Percentiles rank a stretch among this genome's conserved stretches.
phyloP scores from a whole-genome alignment of 1,140 invertebrate genomes.

The Luehdorfia chinensis region DNA sequence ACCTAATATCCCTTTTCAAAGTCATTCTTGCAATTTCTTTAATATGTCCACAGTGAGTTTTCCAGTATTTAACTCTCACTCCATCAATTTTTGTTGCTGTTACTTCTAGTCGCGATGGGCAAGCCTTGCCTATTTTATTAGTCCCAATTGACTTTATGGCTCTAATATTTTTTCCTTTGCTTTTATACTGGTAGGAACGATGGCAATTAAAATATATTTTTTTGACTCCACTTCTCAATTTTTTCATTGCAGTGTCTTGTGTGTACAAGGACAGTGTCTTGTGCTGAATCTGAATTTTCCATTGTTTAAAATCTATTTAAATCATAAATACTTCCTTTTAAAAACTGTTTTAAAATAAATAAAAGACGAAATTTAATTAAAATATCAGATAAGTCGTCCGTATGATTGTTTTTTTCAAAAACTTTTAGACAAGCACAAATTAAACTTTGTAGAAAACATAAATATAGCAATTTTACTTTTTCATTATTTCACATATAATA shows the following conservation, averaged over 20 bases:
- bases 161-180: neutral
- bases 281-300: neutral
- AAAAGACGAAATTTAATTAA: neutral
- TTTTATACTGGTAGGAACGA: neutral
- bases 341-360: neutral
- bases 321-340: no score
- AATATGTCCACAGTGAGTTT: neutral
- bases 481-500: no score
- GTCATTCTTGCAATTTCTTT: neutral
- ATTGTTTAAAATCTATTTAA: neutral
- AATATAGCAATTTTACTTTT: neutral
- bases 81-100: no score
- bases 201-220: neutral
- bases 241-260: neutral
- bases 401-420: neutral
- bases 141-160: neutral
- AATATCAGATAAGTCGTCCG: no score
- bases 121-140: neutral
- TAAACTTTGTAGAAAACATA: neutral
- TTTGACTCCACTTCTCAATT: neutral
- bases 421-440: neutral
- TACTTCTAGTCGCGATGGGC: neutral
- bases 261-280: neutral
- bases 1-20: neutral
- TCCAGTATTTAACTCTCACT: neutral